phyloP scores from a whole-genome alignment of 2,797 vertebrate species.

The Enteromius treurensis region DNA sequence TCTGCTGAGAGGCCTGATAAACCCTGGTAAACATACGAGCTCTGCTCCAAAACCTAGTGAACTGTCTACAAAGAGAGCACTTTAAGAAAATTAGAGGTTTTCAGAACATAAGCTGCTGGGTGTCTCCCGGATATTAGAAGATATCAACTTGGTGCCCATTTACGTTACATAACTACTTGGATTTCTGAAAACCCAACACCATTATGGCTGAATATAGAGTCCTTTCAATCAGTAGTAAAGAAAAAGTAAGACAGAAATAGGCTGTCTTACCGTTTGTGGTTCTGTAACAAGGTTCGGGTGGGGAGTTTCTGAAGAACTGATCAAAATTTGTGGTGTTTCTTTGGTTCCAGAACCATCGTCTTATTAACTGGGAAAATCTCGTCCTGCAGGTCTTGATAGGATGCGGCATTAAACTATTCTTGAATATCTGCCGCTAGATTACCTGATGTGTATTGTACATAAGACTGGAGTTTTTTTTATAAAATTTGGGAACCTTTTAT shows the following conservation, averaged over 20 bases:
- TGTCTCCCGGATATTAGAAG: slow-evolving; percentile 3
- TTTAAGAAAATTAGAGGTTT: not conserved
- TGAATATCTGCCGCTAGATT: not conserved
- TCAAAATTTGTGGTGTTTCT: too few relatives aligned
- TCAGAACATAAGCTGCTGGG: not conserved
- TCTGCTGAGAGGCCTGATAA: not conserved
- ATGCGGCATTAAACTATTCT: not conserved
- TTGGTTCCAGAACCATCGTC: too few relatives aligned
- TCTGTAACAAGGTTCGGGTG: too few relatives aligned
- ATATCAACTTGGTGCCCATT: not conserved
- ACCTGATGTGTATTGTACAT: not conserved
- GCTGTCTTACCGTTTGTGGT: not conserved
- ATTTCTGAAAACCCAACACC: slow-evolving; percentile 2
- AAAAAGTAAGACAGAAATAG: slow-evolving; percentile 22
- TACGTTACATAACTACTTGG: not conserved
- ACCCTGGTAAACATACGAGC: not conserved
- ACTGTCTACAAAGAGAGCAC: not conserved
- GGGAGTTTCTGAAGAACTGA: too few relatives aligned
- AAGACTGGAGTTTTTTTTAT: not conserved
- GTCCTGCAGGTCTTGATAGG: not conserved
- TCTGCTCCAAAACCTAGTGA: not conserved
- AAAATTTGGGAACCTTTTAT: not conserved
- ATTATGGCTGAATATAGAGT: not conserved
- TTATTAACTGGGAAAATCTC: too few relatives aligned
- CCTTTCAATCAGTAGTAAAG: not conserved